Evolutionary conservation across 1,140 invertebrate species (phyloP), one percentile per base, ranked within the genome.

Genomic region (Anastrepha ludens): DNA sequence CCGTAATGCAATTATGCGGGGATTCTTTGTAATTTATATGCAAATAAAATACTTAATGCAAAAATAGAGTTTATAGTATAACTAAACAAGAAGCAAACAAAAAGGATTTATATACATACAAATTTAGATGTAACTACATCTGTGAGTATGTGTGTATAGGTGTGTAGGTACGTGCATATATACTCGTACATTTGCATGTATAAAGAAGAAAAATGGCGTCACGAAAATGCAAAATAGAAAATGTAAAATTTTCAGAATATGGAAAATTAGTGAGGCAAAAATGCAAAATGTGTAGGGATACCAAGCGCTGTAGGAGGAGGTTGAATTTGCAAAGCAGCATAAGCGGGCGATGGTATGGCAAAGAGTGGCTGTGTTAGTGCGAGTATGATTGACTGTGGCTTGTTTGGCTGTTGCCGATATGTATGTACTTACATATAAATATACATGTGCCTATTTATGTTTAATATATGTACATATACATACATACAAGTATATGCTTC

Each of bases 1-100:
- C 85, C 64, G 59, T 64, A 70, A 87, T 87, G 86, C 62, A 65
- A 67, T 67, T 87, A 87, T 87, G 86, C 86, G 62, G 60, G 60
- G 7, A 67, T 87, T 87, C 87, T 87, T 87, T 85, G 87, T 60
- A 87, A 87, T 87, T 87, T 87, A 78, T 87, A 87, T 85, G 87
- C 87, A 87, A 87, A 87, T 87, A 87, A 87, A 85, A 87, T 85
- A 41, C 87, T 87, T 55, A 11, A 67, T 62, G 64, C 86, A 87
- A 87, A 60, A 60, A 86, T 65, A 86, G 85, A 60, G 41, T 62
- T 65, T 62, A 86, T 47, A 86, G 29, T 60, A 86, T 62, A 62
- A 86, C 62, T 86, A 86, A 86, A 86, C 85, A 86, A 65, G 59
- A 64, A 50, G 44, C 58, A 47, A 62, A 60, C 85, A 86, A 50